These are phyloP conservation scores for Criorhina ranunculi DNA, from an alignment of 2,888 invertebrate species.

Conservation along the genomic window DNA sequence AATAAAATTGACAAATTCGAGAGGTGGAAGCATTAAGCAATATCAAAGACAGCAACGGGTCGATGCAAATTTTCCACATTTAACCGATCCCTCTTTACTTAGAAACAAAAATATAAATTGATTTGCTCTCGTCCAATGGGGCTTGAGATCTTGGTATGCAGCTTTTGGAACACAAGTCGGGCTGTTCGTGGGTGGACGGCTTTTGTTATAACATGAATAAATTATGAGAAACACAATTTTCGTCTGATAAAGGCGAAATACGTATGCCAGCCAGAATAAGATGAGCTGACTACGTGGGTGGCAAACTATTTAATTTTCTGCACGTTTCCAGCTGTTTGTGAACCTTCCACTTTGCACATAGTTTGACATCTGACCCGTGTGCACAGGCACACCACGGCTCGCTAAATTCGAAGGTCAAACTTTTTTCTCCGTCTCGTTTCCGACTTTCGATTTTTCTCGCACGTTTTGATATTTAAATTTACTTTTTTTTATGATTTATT, in stretches of 20 bases:
- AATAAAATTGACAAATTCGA: constrained; percentile 44
- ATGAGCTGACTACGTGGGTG: constrained; percentile 5
- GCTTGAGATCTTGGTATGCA: constrained; percentile 17
- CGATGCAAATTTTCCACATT: constrained; percentile 4
- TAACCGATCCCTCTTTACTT: neutral
- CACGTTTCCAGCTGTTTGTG: constrained; percentile 64
- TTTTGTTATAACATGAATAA: constrained; percentile 21
- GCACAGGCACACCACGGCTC: constrained; percentile 16
- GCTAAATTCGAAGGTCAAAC: constrained; percentile 63
- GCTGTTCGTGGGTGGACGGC: constrained; percentile 40
- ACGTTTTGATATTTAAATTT: neutral
- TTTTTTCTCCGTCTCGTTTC: constrained; percentile 30
- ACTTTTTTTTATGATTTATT: constrained; percentile 40
- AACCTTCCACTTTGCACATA: neutral
- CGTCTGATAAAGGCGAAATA: neutral
- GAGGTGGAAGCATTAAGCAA: constrained; percentile 24
- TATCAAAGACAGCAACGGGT: neutral
- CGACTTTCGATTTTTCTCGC: constrained; percentile 27
- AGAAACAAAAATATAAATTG: neutral
- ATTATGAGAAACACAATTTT: neutral
- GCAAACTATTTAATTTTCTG: constrained; percentile 11
- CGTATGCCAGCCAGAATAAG: constrained; percentile 23
- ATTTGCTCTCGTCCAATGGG: neutral
- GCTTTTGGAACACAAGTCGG: constrained; percentile 6
- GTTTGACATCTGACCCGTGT: constrained; percentile 45